Evolutionary conservation across 2,113 vertebrate species (phyloP).

Genomic region (Ctenomys sociabilis): DNA sequence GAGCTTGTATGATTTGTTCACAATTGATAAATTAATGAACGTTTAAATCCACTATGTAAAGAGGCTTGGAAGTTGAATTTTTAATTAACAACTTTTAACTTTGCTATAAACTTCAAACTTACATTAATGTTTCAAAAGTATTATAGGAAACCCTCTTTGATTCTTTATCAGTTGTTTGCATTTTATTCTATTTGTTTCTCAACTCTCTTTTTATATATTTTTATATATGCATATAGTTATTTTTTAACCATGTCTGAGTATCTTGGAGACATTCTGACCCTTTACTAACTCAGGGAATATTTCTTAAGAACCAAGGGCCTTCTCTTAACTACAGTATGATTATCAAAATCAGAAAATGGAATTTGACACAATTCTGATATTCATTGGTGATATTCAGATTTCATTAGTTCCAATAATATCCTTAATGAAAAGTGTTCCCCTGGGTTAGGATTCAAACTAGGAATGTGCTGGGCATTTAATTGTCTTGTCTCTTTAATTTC

Average conservation of each 20-base stretch:
- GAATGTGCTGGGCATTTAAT: background rate
- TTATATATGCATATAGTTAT: background rate
- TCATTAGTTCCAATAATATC: background rate
- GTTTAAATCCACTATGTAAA: background rate
- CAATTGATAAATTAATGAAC: conserved; percentile 18
- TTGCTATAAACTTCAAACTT: background rate
- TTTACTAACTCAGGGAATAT: background rate
- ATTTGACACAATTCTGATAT: background rate
- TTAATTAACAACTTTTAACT: conserved; percentile 23
- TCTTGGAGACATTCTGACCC: background rate
- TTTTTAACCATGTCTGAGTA: background rate
- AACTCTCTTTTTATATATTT: background rate
- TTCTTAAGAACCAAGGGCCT: background rate
- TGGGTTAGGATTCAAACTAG: background rate
- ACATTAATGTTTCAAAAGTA: background rate
- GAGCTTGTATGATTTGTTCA: background rate
- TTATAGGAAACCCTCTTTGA: background rate
- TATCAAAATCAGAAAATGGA: conserved; percentile 17
- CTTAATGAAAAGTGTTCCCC: background rate
- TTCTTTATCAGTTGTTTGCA: background rate
- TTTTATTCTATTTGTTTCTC: background rate
- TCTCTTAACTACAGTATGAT: background rate
- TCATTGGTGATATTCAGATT: background rate
- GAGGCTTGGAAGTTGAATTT: conserved; percentile 10
- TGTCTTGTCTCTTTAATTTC: background rate